Conservation (phyloP, 2,113 vertebrate species). For the Pogonocichla stellata region DNA sequence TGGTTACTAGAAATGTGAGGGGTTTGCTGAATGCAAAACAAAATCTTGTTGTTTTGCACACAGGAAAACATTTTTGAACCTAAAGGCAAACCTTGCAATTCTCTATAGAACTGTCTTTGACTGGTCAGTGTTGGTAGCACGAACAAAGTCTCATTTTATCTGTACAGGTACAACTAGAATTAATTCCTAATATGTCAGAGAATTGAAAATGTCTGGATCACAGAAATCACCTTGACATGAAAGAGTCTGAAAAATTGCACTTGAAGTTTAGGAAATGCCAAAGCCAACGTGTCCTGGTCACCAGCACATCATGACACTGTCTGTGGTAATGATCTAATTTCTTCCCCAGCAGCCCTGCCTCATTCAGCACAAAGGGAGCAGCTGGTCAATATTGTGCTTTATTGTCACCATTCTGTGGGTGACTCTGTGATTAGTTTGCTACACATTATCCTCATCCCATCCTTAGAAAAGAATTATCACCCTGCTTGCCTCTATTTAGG, state of each 20-base stretch:
- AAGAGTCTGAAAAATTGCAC: neutral
- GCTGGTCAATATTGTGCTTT: neutral
- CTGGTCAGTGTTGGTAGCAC: neutral
- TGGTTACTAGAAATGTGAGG: neutral
- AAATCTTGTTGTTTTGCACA: neutral
- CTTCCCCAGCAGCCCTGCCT: neutral
- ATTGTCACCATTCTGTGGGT: neutral
- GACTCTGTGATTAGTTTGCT: neutral
- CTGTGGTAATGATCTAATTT: neutral
- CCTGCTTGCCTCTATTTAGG: neutral
- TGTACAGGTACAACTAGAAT: neutral
- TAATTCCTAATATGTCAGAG: neutral
- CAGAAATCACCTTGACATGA: neutral
- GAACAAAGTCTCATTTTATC: neutral
- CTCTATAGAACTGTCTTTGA: neutral
- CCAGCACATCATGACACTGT: neutral
- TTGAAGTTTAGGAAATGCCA: neutral
- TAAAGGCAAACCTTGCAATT: neutral
- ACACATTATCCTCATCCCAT: neutral
- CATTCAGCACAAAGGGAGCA: neutral
- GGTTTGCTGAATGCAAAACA: neutral
- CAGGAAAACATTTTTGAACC: neutral
- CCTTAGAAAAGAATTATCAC: slow-evolving; percentile 11
- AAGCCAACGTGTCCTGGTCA: neutral
- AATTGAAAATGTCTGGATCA: too few species aligned